These are phyloP conservation scores for Apomyelois bistriatella DNA, from an alignment of 2,888 invertebrate genomes.

Conservation along the genomic window DNA sequence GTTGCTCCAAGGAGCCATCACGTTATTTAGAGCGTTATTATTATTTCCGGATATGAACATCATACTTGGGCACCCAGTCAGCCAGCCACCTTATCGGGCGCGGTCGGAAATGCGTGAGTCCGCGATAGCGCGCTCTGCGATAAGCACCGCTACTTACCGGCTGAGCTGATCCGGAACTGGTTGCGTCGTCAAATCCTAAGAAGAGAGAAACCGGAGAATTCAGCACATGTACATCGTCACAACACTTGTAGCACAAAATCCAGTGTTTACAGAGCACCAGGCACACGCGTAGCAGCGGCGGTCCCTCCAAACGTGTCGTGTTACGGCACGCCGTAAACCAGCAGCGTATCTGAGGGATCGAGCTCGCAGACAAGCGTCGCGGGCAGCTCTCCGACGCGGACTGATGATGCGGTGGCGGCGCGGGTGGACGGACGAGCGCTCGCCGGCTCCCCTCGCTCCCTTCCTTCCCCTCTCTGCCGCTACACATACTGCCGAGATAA, in stretches of 20 bases:
- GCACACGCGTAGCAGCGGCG: slow-evolving; percentile 70
- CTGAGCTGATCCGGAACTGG: slow-evolving; percentile 77
- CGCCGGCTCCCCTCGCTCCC: slow-evolving; percentile 44
- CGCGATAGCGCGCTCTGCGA: slow-evolving; percentile 74
- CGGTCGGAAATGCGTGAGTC: slow-evolving; percentile 79
- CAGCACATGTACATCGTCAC: slow-evolving; percentile 73
- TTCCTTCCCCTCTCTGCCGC: slow-evolving; percentile 39
- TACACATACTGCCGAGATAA: slow-evolving; percentile 67
- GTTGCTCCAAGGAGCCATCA: background rate
- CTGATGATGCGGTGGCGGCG: slow-evolving; percentile 72
- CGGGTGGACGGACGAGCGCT: slow-evolving; percentile 72
- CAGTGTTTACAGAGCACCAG: slow-evolving; percentile 71
- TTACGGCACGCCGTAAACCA: slow-evolving; percentile 79
- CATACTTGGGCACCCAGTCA: slow-evolving; percentile 40
- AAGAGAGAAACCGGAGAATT: slow-evolving; percentile 51
- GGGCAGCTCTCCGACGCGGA: slow-evolving; percentile 74
- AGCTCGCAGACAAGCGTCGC: slow-evolving; percentile 72
- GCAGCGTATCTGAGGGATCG: slow-evolving; percentile 79
- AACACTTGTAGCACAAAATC: slow-evolving; percentile 72
- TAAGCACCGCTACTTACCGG: slow-evolving; percentile 78
- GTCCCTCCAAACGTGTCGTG: slow-evolving; percentile 80
- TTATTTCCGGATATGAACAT: slow-evolving; percentile 34
- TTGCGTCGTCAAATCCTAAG: slow-evolving; percentile 70
- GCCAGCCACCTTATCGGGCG: slow-evolving; percentile 68
- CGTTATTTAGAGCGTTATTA: slow-evolving; percentile 18